Evolutionary conservation across 2,888 invertebrate genomes (phyloP), one percentile per base, ranked within the genome.

Genomic region (Colletes collaris): DNA sequence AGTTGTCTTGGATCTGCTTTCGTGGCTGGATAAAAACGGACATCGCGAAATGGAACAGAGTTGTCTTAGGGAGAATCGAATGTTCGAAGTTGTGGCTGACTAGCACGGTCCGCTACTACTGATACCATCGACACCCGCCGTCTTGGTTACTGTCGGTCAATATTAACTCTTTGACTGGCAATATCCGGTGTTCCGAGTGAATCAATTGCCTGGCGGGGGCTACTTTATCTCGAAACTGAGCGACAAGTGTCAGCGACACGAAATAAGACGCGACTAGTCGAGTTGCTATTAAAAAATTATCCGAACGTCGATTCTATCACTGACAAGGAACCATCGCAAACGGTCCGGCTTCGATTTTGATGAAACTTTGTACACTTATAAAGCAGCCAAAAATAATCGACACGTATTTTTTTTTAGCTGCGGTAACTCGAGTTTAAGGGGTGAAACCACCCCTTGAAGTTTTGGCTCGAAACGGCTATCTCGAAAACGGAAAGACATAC

Each of bases 141-240:
- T 69, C 35, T 74, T 60, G 44, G 35, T 64, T 66, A 64, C 53
- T 11, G 50, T n/a, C 60, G 66, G 68, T 58, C 80, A 58, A 80
- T 80, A 74, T 80, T 79, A 79, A 79, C 65, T 69, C 65, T 69
- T 79, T 62, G 68, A 74, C 79, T 69, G 80, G 80, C 80, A 69
- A 56, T 74, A 63, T 66, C 60, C 65, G 65, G 2, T 19, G 52
- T 66, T 50, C 50, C 10, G 50, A 46, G 37, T n/a, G 35, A 58
- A 52, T 62, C 62, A 72, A 67, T 71, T 13, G 62, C 16, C 16
- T 3, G 50, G 11, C 10, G 13, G 10, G 46, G 37, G 44, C 59
- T 66, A 60, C 44, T 65, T 56, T 50, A 65, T 70, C 49, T 70
- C 16, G 10, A n/a, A 44, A n/a, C 8, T 16, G 62, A 56, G 10